Evolutionary conservation across 2,797 vertebrate genomes (phyloP), one percentile per base, ranked within the genome.

Genomic region (Eulemur albifrons): DNA sequence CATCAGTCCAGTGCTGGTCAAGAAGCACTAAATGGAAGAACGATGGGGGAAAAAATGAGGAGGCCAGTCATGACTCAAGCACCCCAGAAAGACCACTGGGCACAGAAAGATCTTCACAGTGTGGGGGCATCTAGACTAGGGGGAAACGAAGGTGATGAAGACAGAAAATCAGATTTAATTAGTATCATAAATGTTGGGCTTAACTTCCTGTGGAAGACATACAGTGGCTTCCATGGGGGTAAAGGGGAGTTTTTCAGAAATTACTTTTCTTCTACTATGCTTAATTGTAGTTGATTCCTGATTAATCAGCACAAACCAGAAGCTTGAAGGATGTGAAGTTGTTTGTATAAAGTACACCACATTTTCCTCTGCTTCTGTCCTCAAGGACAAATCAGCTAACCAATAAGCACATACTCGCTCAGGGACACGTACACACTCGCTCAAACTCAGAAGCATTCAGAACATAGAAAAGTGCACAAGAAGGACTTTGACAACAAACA

Each of bases 361-460:
- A 3, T 59, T 87, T 86, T 76, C 72, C 38, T 61, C 48, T 43
- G 54, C 50, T 63, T 92, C 35, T 32, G 40, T 88, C 48, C 82
- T 96, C 32, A 81, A 72, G 80, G 75, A 73, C 76, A 75, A 59
- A 80, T 75, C 9, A 21, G 30, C 50, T 72, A 59, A 85, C 20
- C 50, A 57, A 1, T 50, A 45, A 35, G 63, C 63, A 38, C 20
- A 11, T 5, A 30, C 1, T 48, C 25, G 40, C 1, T 18, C 30
- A 43, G 32, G 20, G 30, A 27, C n/a, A 14, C 0, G 13, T 5
- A 45, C 11, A n/a, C 8, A 38, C 5, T 54, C 38, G 50, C 35
- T 82, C 80, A 90, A 82, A 92, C 48, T 20, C 72, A 93, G 85
- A 83, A 67, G 32, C n/a, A 73, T 80, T 90, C 65, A 52, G 87